Percentiles rank a stretch among this genome's conserved stretches.
Conservation (phyloP, 2,888 invertebrate genomes). For the Nomada goodeniana region DNA sequence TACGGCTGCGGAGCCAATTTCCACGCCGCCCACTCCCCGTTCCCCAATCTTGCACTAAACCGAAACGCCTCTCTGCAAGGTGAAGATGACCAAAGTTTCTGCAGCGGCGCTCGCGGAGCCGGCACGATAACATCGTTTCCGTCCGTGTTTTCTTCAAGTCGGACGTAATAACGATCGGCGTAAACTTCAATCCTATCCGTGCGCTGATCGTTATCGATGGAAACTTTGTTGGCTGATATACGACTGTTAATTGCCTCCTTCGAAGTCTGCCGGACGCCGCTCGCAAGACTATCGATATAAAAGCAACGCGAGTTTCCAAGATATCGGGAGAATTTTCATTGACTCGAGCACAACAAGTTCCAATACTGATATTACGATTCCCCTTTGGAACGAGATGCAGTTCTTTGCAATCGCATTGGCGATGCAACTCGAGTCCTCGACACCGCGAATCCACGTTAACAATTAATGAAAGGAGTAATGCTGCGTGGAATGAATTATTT, state of each 20-base stretch:
- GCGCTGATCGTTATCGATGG: slow-evolving; percentile 53
- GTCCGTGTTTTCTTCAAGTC: slow-evolving; percentile 56
- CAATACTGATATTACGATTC: no score
- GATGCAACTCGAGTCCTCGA: no score
- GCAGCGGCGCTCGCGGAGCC: slow-evolving; percentile 57
- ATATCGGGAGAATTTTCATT: neutral
- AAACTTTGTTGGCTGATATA: slow-evolving; percentile 56
- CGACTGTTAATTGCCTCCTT: slow-evolving; percentile 60
- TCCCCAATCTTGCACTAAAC: slow-evolving; percentile 42
- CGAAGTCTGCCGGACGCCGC: slow-evolving; percentile 30
- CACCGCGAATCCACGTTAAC: no score
- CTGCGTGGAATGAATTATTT: no score
- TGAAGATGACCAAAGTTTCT: slow-evolving; percentile 70
- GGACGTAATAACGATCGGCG: slow-evolving; percentile 52
- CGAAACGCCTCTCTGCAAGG: slow-evolving; percentile 59
- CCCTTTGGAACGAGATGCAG: no score
- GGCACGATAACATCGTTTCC: slow-evolving; percentile 57
- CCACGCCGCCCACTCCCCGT: slow-evolving; percentile 33
- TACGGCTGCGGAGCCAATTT: slow-evolving; percentile 63
- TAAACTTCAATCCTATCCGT: slow-evolving; percentile 55
- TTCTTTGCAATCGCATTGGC: no score
- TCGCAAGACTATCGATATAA: slow-evolving; percentile 26
- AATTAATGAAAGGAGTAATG: no score
- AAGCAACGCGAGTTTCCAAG: slow-evolving; percentile 18
- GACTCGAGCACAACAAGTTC: no score